Conservation (phyloP, 2,888 invertebrate genomes). For the Nineta flava region DNA sequence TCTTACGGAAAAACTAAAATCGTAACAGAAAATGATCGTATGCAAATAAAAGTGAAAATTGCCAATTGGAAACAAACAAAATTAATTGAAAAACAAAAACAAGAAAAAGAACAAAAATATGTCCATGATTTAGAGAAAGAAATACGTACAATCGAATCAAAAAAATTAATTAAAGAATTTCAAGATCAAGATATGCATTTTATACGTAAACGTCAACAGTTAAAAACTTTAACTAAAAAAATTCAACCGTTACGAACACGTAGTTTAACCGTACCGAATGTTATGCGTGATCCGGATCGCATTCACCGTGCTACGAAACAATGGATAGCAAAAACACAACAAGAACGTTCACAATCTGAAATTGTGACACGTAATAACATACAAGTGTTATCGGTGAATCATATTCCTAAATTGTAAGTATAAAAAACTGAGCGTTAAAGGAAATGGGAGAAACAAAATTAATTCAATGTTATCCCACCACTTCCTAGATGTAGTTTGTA, state of each 20-base stretch:
- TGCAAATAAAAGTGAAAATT: constrained; percentile 17
- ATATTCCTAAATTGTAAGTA: constrained; percentile 21
- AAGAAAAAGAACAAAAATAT: constrained; percentile 13
- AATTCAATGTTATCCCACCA: too few relatives aligned
- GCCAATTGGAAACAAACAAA: constrained; percentile 16
- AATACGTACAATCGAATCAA: constrained; percentile 18
- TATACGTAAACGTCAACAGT: constrained; percentile 17
- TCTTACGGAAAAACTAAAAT: constrained; percentile 12
- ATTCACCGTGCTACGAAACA: constrained; percentile 24
- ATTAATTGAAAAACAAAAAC: constrained; percentile 10
- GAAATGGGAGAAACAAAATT: background rate
- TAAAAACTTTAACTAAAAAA: constrained; percentile 11
- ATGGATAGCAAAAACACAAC: constrained; percentile 18
- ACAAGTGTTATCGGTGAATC: constrained; percentile 10
- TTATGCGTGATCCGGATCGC: constrained; percentile 21
- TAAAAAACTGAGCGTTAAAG: background rate
- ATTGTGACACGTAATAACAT: background rate
- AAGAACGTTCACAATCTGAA: background rate
- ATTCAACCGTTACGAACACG: constrained; percentile 15
- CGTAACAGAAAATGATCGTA: constrained; percentile 14
- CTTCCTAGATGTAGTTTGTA: too few relatives aligned
- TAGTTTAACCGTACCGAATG: background rate
- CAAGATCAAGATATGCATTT: constrained; percentile 22
- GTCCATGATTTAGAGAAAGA: constrained; percentile 13
- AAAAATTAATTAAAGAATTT: constrained; percentile 24